Percentiles rank a stretch among this genome's conserved stretches.
Evolutionary conservation across 2,113 vertebrate genomes (phyloP).

Genomic region (Eclectus roratus): DNA sequence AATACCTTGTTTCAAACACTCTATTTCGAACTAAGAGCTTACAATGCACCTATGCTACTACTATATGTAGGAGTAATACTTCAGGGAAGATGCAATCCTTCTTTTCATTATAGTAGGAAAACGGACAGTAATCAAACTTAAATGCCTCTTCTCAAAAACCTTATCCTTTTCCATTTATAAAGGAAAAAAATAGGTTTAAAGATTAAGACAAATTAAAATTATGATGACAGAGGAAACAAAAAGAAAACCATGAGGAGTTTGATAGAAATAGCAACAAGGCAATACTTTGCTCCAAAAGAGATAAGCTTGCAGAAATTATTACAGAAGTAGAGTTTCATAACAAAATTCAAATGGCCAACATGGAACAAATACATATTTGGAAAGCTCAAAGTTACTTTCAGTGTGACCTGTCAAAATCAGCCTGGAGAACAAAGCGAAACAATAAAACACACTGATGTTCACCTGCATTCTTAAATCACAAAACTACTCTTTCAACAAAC

Average conservation of each 20-base stretch:
- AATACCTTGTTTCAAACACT: conserved; percentile 3
- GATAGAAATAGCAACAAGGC: conserved; percentile 63
- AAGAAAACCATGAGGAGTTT: conserved; percentile 56
- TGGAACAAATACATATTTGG: not conserved
- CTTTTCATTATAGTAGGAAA: not conserved
- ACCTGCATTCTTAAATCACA: not conserved
- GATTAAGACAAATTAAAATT: conserved; percentile 16
- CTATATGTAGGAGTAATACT: not conserved
- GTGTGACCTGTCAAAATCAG: not conserved
- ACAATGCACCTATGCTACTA: not conserved
- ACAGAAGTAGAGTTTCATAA: conserved; percentile 62
- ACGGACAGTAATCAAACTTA: not conserved
- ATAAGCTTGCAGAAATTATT: conserved; percentile 61
- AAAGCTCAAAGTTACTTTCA: not conserved
- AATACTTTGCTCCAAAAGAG: conserved; percentile 48
- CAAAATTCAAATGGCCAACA: conserved; percentile 60
- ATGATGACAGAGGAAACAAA: conserved; percentile 4
- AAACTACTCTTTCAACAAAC: not conserved
- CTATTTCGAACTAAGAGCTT: not conserved
- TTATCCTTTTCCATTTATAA: not conserved
- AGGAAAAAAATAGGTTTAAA: not conserved
- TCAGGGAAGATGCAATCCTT: not conserved
- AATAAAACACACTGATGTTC: not conserved
- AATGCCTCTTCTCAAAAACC: not conserved
- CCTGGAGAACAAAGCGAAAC: not conserved